Conservation (phyloP, 1,140 invertebrate species). For the Ceratoteleas bidentatus region DNA sequence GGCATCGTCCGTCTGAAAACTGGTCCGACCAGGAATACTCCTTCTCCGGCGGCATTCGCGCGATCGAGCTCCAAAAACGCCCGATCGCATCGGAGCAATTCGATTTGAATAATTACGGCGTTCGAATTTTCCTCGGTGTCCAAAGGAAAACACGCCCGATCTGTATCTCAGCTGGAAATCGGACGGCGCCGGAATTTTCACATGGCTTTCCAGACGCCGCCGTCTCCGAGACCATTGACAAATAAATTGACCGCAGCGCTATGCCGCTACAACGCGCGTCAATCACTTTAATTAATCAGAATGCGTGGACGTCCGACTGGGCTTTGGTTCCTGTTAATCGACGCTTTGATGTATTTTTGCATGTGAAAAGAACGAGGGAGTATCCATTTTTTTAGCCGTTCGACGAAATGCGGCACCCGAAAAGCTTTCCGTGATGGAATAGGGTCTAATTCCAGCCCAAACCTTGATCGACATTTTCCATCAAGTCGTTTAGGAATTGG, state of each 20-base stretch:
- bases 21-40: conserved; percentile 67
- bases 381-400: conserved; percentile 3
- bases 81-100: too few species aligned
- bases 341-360: conserved; percentile 13
- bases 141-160: conserved; percentile 3
- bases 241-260: conserved; percentile 25
- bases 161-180: conserved; percentile 28
- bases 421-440: too few species aligned
- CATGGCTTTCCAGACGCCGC: not conserved
- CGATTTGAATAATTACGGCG: conserved; percentile 1
- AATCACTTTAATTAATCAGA: conserved; percentile 42
- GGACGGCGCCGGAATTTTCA: not conserved
- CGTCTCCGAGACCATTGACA: conserved; percentile 2
- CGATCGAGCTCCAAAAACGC: too few species aligned
- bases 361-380: conserved; percentile 15
- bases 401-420: not conserved
- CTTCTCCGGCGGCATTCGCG: conserved; percentile 3
- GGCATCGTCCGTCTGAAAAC: conserved; percentile 66
- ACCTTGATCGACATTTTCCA: too few species aligned
- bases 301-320: conserved; percentile 2
- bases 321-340: conserved; percentile 15
- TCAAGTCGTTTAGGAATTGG: too few species aligned
- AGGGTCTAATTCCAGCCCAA: too few species aligned
- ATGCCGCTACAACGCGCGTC: conserved; percentile 30
- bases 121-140: conserved; percentile 3